Evolutionary conservation across 1,140 invertebrate species (phyloP), one percentile per base, ranked within the genome.

Genomic region (Brachionus manjavacas): DNA sequence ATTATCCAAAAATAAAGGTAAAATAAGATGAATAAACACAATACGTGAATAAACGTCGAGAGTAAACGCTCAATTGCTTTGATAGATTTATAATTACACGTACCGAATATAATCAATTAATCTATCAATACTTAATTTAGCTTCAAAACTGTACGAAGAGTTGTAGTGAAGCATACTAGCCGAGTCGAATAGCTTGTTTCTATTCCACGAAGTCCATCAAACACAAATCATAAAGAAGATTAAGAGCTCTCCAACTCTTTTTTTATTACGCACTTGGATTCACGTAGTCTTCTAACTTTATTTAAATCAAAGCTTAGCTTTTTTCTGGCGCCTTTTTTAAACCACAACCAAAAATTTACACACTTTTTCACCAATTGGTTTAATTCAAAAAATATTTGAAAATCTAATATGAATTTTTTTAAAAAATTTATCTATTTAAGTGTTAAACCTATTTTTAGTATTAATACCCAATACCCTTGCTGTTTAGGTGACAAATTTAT

Each of bases 31-130:
- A 72, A 39, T 39, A 72, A 72, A 72, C 35, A 72, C 68, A 41
- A 72, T 35, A 60, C 52, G 52, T 68, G 28, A 68, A 68, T 31
- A 31, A 68, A n/a, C 66, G 25, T 28, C 16, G n/a, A 39, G 12
- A 68, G 11, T 68, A 68, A 68, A 68, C 25, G 66, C 66, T 68
- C 66, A 68, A 68, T 68, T 68, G 4, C 66, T 68, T 68, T 68
- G 66, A 72, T 39, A 72, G 35, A 72, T 16, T 72, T 41, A 41
- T 72, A 72, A 72, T 72, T 72, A 72, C 31, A 72, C 68, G 68
- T 72, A 41, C 68, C 68, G 68, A 72, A 60, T 60, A 60, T 72
- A 72, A 72, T 72, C 68, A 72, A 72, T 72, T 72, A 72, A 72
- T 72, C 68, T 72, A 72, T 72, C 68, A 72, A 72, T 72, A 72